Evolutionary conservation across 2,797 vertebrate species (phyloP), one percentile per base, ranked within the genome.

Genomic region (Cryptoblepharus egeriae): DNA sequence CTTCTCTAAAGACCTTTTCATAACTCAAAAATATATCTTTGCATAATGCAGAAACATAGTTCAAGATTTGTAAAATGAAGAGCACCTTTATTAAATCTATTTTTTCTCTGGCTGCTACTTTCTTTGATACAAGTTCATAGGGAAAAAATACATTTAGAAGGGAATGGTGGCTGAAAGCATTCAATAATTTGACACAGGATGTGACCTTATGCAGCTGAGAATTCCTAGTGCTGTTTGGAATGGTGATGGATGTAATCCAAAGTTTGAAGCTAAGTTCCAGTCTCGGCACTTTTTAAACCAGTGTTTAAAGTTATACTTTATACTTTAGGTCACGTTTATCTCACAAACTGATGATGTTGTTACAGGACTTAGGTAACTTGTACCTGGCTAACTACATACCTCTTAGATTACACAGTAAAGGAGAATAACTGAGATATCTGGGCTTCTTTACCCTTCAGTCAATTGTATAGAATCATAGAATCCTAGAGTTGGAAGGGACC

Each of bases 41-140:
- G 45, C 12, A 52, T 65, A 65, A 81, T 81, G 35, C 7, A 55
- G 28, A 67, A 74, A 57, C 61, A 67, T 35, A 72, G 57, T 30
- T 80, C 28, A 37, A 22, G 32, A 55, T 39, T 74, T 81, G 52
- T 65, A 55, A 32, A 74, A 67, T 63, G 45, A 81, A 65, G 70
- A 37, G 11, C 60, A 67, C 0, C 1, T 57, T 24, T 45, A 35
- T 61, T 22, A 65, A 8, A 61, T 37, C 52, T 45, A 60, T 15
- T 6, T n/a, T 55, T 74, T 65, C 37, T 37, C 57, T 26, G 6
- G 22, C 15, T 39, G 10, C n/a, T 63, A 63, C 49, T 55, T 73
- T 3, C 57, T 3, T 64, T 49, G 45, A 37, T 11, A 35, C 10
- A 73, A 71, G 11, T 13, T 28, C 30, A 80, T 30, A 11, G 57